Conservation (phyloP, 1,140 invertebrate species). For the Brachionus manjavacas region DNA sequence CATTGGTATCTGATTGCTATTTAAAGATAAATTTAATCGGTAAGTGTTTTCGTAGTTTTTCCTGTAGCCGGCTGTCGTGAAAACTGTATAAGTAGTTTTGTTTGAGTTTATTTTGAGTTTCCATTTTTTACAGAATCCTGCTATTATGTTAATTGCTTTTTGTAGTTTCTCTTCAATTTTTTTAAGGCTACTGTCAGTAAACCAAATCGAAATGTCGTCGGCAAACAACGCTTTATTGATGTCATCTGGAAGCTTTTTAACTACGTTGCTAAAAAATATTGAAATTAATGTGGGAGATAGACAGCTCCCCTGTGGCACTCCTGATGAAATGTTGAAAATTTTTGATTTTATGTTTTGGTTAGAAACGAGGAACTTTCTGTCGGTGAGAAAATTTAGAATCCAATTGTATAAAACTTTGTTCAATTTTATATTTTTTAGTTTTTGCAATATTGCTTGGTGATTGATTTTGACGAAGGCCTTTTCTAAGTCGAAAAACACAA, state of each 20-base stretch:
- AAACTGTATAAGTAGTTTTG: not conserved
- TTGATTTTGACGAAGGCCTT: no score
- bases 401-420: no score
- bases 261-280: no score
- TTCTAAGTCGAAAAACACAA: no score
- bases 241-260: not conserved
- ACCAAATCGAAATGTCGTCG: not conserved
- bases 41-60: not conserved
- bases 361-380: no score
- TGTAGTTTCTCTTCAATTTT: not conserved
- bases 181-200: not conserved
- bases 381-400: no score
- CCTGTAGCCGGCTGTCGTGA: not conserved
- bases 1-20: not conserved
- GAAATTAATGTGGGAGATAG: no score
- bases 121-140: not conserved
- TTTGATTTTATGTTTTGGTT: no score
- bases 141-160: not conserved
- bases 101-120: not conserved
- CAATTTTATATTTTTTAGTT: no score
- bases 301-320: no score
- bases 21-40: not conserved
- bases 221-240: not conserved
- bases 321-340: no score
- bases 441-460: no score